Base-by-base conservation (phyloP, 1,140 invertebrate species). In the Arion vulgaris region DNA sequence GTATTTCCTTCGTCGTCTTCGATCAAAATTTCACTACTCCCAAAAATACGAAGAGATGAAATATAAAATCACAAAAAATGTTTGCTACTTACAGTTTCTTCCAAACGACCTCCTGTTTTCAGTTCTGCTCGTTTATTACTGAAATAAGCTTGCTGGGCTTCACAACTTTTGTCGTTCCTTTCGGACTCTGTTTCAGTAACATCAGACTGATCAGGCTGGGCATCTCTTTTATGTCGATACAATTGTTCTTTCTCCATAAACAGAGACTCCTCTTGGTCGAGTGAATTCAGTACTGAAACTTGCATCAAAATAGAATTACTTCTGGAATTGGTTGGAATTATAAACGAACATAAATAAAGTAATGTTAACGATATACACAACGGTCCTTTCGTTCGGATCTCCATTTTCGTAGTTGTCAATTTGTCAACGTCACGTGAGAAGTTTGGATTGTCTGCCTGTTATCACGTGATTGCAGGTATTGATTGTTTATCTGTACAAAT, bases 341-440 rank as follows among this genome's bases (percentile, higher is more conserved):
- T 57, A 51, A 17, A 23, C 45, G 36, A 41, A 11, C 28, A 49
- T 51, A 34, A 53, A 41, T 62, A 69, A 36, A 66, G 38, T 26
- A 68, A 69, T 26, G 17, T 26, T 23, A 32, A 76, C 34, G 19
- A 77, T 23, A 69, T 49, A 77, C 57, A 76, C 34, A 0, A 1
- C n/a, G 32, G 28, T 34, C 49, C n/a, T 17, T 36, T 41, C 41
- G 0, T 41, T 26, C 57, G 57, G 73, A 69, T 36, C 45, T 32
- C 81, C 57, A 51, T 53, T 75, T 77, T 66, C 41, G 51, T 77
- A 39, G 49, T 77, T 82, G 80, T 71, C 74, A 71, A 73, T 81
- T 68, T 81, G 53, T 71, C 41, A 76, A 69, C n/a, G 81, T 82
- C 81, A 82, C 74, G 81, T 82, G 81, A 82, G 51, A 13, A 53